Evolutionary conservation across 53 echinoderm and acorn worm species (phyloP).

Genomic region (Stichopus horrens): DNA sequence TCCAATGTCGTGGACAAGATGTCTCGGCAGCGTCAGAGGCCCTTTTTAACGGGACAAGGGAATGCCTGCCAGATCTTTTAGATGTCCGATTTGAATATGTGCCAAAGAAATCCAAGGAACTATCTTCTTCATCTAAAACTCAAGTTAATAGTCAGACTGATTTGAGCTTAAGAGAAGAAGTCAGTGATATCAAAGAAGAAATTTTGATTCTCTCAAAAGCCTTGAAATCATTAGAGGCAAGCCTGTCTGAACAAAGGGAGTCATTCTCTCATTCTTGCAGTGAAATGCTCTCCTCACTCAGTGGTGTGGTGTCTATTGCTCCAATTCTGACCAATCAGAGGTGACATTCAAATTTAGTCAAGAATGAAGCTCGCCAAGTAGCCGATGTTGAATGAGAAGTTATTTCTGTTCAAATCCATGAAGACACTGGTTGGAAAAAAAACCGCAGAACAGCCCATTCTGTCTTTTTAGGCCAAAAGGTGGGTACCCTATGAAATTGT

Average conservation of each 20-base stretch:
- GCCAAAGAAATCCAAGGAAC: background rate
- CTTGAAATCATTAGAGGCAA: background rate
- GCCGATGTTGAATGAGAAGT: too few species aligned
- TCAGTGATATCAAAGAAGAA: conserved; percentile 10
- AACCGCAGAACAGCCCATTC: too few species aligned
- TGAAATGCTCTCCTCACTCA: background rate
- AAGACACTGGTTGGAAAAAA: too few species aligned
- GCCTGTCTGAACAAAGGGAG: background rate
- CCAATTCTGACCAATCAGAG: background rate
- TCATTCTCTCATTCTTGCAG: background rate
- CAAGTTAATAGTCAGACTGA: background rate
- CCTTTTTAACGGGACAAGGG: too few species aligned
- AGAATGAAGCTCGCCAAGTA: too few species aligned
- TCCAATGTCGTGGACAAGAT: too few species aligned
- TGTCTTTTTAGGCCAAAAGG: too few species aligned
- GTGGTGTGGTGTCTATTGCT: conserved; percentile 2
- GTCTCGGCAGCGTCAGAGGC: too few species aligned
- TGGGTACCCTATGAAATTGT: too few species aligned
- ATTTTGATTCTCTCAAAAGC: background rate
- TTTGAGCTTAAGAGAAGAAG: background rate
- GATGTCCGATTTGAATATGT: conserved; percentile 2
- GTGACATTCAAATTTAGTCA: background rate
- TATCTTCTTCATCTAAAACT: background rate
- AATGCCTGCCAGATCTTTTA: background rate
- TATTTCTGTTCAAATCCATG: too few species aligned